Percentiles rank a stretch among this genome's conserved stretches.
These are phyloP conservation scores for Lathamus discolor DNA, from an alignment of 2,113 vertebrate species.

Conservation along the genomic window DNA sequence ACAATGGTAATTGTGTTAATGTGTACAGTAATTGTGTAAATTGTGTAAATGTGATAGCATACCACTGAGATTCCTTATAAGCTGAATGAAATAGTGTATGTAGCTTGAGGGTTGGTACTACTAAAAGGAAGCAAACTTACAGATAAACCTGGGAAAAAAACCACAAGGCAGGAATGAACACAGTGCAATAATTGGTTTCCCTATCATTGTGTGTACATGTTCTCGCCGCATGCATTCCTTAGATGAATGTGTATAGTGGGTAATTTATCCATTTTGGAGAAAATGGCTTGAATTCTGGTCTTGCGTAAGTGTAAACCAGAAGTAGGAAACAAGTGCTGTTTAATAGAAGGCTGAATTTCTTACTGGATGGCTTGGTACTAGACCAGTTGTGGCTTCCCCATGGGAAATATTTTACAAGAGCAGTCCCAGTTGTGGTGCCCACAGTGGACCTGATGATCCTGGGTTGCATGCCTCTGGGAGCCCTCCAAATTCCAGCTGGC, in stretches of 20 bases:
- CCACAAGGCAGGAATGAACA: neutral
- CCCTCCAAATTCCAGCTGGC: neutral
- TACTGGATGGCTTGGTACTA: neutral
- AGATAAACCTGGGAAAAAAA: neutral
- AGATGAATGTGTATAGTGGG: neutral
- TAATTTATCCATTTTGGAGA: neutral
- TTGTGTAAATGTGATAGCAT: neutral
- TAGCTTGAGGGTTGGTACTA: neutral
- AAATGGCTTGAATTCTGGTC: neutral
- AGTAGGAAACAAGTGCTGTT: neutral
- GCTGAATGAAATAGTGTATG: neutral
- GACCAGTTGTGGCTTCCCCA: rapidly evolving
- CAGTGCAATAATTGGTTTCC: neutral
- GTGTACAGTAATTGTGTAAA: neutral
- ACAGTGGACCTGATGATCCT: rapidly evolving
- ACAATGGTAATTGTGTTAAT: neutral
- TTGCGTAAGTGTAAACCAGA: neutral
- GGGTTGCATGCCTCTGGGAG: rapidly evolving
- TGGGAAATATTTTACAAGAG: neutral
- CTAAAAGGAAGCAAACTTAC: neutral
- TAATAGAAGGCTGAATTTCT: neutral
- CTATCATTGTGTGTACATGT: rapidly evolving
- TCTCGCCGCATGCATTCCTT: neutral
- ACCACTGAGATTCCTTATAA: neutral
- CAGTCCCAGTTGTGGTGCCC: neutral